Evolutionary conservation across 1,140 invertebrate genomes (phyloP).

Genomic region (Apocrypta bakeri): DNA sequence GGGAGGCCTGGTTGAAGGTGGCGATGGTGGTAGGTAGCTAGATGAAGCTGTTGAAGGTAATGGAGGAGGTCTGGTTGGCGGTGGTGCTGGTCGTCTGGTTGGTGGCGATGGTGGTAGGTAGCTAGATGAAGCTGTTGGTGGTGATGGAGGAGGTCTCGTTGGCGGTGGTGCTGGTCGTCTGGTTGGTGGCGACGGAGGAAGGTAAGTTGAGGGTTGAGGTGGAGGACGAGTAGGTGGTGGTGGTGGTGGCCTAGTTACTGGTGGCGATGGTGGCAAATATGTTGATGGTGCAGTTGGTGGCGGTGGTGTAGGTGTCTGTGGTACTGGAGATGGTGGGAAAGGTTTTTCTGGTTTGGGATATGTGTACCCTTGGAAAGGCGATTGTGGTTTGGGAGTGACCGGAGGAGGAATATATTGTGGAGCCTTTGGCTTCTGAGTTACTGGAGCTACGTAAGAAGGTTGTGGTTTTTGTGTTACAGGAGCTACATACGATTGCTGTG

Average conservation of each 20-base stretch:
- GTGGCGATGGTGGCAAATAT: conserved; percentile 9
- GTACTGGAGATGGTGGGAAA: background rate
- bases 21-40: conserved; percentile 44
- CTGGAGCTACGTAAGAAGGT: too few species aligned
- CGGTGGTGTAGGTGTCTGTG: conserved; percentile 32
- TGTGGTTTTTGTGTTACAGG: background rate
- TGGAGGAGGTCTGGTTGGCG: conserved; percentile 32
- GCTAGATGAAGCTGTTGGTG: conserved; percentile 19
- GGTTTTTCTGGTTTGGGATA: conserved; percentile 43
- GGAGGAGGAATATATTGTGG: background rate
- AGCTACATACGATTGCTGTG: too few species aligned
- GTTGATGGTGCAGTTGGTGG: conserved; percentile 27
- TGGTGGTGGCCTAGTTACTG: conserved; percentile 30
- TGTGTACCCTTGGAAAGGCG: conserved; percentile 38
- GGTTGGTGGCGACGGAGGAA: conserved; percentile 39
- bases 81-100: conserved; percentile 35
- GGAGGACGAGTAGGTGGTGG: conserved; percentile 26
- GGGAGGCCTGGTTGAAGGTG: conserved; percentile 34
- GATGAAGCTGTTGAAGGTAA: conserved; percentile 9
- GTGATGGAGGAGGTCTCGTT: too few species aligned
- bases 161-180: conserved; percentile 10
- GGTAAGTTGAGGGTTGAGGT: conserved; percentile 8
- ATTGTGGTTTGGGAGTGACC: conserved; percentile 19
- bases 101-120: conserved; percentile 26
- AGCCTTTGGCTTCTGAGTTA: too few species aligned